A percentile compares a stretch with the other conserved stretches of the same genome.
phyloP scores from a whole-genome alignment of 2,888 invertebrate genomes.

The Antheraea yamamai region DNA sequence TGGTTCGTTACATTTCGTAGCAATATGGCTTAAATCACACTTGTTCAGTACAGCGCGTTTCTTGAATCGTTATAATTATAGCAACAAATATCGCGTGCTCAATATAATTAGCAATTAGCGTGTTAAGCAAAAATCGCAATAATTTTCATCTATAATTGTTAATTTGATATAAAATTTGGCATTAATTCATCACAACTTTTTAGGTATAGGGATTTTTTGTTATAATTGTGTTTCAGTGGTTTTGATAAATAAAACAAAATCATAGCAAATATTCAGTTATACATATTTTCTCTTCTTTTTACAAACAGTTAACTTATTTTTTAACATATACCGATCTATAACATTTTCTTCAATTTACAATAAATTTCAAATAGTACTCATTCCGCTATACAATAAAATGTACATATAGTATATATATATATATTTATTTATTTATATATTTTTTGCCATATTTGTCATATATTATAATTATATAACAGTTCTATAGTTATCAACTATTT shows the following conservation, averaged over 20 bases:
- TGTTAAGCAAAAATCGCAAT: too few species aligned
- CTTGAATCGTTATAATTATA: too few species aligned
- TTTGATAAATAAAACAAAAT: constrained; percentile 60
- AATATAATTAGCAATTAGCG: too few species aligned
- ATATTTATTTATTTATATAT: constrained; percentile 52
- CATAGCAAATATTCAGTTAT: constrained; percentile 79
- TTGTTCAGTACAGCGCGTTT: too few species aligned
- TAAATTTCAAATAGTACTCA: constrained; percentile 77
- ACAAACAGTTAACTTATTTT: constrained; percentile 80
- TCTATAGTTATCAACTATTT: constrained; percentile 69
- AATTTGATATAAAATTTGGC: too few species aligned
- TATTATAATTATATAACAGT: constrained; percentile 72
- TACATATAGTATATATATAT: constrained; percentile 28
- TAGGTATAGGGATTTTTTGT: neutral
- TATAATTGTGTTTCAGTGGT: neutral
- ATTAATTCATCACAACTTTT: too few species aligned
- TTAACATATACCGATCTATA: constrained; percentile 77
- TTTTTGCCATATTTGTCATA: constrained; percentile 75
- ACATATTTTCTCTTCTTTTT: constrained; percentile 81
- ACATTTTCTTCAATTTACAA: constrained; percentile 78
- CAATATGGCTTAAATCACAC: too few species aligned
- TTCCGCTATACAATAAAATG: constrained; percentile 79
- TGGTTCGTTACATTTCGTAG: too few species aligned
- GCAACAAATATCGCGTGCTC: too few species aligned
- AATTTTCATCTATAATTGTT: too few species aligned